phyloP scores from a whole-genome alignment of 2,797 vertebrate genomes.

The Moxostoma hubbsi region DNA sequence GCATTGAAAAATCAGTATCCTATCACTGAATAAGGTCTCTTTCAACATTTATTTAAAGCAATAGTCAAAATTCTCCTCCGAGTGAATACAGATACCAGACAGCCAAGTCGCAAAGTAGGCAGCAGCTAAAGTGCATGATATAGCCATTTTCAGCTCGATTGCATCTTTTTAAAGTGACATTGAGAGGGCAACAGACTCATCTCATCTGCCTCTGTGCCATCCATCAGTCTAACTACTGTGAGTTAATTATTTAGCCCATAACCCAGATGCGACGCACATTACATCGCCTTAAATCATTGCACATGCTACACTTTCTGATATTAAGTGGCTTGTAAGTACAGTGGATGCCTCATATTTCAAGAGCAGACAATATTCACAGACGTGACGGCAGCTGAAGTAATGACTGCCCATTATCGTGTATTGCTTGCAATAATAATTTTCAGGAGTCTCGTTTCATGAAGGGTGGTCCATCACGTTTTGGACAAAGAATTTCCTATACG shows the following conservation, averaged over 20 bases:
- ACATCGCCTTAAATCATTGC: slow-evolving; percentile 61
- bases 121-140: slow-evolving; percentile 5
- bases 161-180: slow-evolving; percentile 33
- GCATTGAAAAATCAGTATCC: no score
- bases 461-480: slow-evolving; percentile 60
- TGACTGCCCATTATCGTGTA: slow-evolving; percentile 67
- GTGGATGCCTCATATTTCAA: slow-evolving; percentile 65
- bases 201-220: slow-evolving; percentile 44
- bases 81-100: no score
- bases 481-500: slow-evolving; percentile 56
- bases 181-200: slow-evolving; percentile 26
- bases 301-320: slow-evolving; percentile 61
- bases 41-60: no score
- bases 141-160: neutral
- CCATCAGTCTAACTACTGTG: slow-evolving; percentile 59
- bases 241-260: slow-evolving; percentile 63
- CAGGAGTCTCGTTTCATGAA: slow-evolving; percentile 60
- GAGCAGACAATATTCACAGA: slow-evolving; percentile 57
- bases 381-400: slow-evolving; percentile 64
- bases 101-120: no score
- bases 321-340: slow-evolving; percentile 65
- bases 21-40: no score
- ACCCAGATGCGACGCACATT: slow-evolving; percentile 58
- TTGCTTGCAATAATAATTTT: slow-evolving; percentile 66
- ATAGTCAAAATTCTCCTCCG: no score